phyloP scores from a whole-genome alignment of 2,113 vertebrate genomes.

The Microcebus griseorufus region DNA sequence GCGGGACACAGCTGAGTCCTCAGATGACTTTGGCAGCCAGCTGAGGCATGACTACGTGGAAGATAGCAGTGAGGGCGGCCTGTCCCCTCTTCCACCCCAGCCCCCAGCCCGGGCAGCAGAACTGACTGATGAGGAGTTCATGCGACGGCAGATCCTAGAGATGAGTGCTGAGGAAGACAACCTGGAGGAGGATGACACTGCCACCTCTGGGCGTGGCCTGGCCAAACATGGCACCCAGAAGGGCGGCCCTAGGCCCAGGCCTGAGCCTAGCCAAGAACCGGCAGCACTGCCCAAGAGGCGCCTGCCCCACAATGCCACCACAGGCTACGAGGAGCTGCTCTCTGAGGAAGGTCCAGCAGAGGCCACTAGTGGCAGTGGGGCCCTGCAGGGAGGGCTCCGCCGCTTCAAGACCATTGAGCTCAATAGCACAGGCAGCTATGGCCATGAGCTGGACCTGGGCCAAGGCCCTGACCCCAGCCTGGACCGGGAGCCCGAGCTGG shows the following conservation, averaged over 20 bases:
- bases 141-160: constrained; percentile 97
- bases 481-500: constrained; percentile 96
- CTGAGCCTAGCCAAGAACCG: constrained; percentile 89
- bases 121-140: constrained; percentile 95
- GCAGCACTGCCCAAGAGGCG: constrained; percentile 82
- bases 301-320: constrained; percentile 90
- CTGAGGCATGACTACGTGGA: constrained; percentile 97
- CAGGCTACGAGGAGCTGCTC: constrained; percentile 92
- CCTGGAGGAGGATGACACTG: constrained; percentile 87
- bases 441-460: constrained; percentile 92
- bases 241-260: constrained; percentile 87
- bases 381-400: constrained; percentile 93
- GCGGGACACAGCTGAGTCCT: constrained; percentile 90
- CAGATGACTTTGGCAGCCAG: constrained; percentile 96
- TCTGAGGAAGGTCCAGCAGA: constrained; percentile 84
- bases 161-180: constrained; percentile 99
- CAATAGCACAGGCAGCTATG: constrained; percentile 94
- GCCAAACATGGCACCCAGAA: constrained; percentile 85
- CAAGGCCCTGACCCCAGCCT: constrained; percentile 91
- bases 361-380: constrained; percentile 88
- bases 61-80: constrained; percentile 96
- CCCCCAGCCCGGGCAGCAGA: constrained; percentile 89
- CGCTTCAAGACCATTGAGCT: constrained; percentile 98
- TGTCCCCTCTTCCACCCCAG: constrained; percentile 92
- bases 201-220: constrained; percentile 72